Base-by-base conservation (phyloP, 2,888 invertebrate genomes). In the Escarpia spicata region DNA sequence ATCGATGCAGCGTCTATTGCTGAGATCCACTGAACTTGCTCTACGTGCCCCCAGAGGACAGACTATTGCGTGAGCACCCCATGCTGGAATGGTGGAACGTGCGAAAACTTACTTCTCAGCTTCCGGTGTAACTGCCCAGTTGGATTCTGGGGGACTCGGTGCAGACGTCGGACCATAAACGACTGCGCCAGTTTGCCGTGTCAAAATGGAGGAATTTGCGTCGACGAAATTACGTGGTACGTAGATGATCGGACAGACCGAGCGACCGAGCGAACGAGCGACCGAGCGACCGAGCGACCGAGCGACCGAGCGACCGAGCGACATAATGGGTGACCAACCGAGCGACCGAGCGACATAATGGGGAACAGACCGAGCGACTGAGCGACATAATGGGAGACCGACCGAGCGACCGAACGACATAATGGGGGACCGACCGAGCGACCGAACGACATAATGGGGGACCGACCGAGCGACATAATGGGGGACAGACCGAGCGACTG, bases 131-230 rank as follows among this genome's bases (percentile, higher is more conserved):
- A 95, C 9, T 96, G 96, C 93, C 94, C 94, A 0, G 92, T 95
- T 1, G 96, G 96, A 43, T 96, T 95, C 93, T 95, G 94, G 92
- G 96, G 97, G 3, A 95, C 95, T 15, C 95, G 95, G 15, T 97
- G 97, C 94, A 95, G 96, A 92, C 95, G 95, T 90, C 95, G 96
- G 93, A 96, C 96, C 93, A 75, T 75, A 26, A 94, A 96, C 92
- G 95, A 96, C 93, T 96, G 96, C 93, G 90, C 93, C 3, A 94
- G 94, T 91, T 94, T 94, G 15, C 95, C 96, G 0, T 96, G 96
- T 93, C 94, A 94, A 26, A 96, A 96, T 93, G 95, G 95, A 26
- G 96, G 95, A 60, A 95, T 94, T 1, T 96, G 96, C 93, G 90
- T 95, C 26, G 96, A 96, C 93, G 75, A 75, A 75, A 75, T 75